A percentile compares a stretch with the other conserved stretches of the same genome.
phyloP scores from a whole-genome alignment of 2,797 vertebrate species.

The Falco concolor region DNA sequence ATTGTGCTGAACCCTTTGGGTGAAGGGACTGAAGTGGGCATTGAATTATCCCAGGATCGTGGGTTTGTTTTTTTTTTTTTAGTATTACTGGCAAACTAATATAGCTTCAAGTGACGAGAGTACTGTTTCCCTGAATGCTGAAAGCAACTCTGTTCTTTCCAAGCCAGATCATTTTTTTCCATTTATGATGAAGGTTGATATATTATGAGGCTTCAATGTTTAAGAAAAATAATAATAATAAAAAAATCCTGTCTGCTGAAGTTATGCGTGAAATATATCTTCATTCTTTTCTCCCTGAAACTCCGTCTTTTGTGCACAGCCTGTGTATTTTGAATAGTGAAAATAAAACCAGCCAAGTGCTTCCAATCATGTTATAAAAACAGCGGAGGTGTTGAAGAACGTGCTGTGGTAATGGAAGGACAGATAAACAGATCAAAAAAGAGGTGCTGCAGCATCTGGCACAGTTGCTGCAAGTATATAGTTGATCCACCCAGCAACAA shows the following conservation, averaged over 20 bases:
- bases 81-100: not conserved
- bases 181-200: not conserved
- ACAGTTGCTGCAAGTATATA: not conserved
- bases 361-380: not conserved
- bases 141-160: not conserved
- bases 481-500: not conserved
- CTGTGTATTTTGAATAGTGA: not conserved
- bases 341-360: accelerated
- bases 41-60: not conserved
- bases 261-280: not conserved
- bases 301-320: not conserved
- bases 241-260: not conserved
- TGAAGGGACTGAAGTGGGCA: not conserved
- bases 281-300: not conserved
- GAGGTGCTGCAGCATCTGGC: not conserved
- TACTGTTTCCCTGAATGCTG: not conserved
- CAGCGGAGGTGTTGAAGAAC: not conserved
- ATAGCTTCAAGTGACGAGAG: not conserved
- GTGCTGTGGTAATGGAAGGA: not conserved
- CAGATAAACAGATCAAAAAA: not conserved
- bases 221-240: not conserved
- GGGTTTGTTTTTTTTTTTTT: not conserved
- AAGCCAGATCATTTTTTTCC: not conserved
- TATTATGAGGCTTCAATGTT: not conserved
- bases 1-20: not conserved